Conservation (phyloP, 2,113 vertebrate species). For the Oncorhynchus nerka region DNA sequence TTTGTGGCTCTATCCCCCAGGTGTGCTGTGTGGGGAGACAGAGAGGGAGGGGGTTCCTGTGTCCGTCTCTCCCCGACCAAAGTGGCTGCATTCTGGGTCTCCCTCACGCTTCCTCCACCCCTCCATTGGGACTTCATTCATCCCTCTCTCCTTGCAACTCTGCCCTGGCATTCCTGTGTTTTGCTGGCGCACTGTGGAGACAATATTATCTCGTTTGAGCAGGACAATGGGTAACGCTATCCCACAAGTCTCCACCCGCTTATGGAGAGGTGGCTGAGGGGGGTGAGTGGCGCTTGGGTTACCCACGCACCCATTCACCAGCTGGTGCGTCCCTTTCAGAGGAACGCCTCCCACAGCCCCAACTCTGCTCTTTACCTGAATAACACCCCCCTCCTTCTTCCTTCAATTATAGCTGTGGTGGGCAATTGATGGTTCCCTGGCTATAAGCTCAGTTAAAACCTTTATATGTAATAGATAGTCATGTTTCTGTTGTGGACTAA, state of each 20-base stretch:
- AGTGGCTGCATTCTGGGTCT: not conserved
- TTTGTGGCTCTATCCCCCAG: constrained; percentile 18
- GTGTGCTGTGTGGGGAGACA: constrained; percentile 1
- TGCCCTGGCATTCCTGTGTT: constrained; percentile 9
- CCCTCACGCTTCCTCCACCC: not conserved
- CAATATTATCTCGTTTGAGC: constrained; percentile 3
- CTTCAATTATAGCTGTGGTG: no score
- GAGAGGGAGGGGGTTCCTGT: not conserved
- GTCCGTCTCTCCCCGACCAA: not conserved
- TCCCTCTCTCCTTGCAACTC: not conserved
- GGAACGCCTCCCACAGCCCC: not conserved
- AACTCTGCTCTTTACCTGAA: no score
- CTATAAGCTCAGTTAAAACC: no score
- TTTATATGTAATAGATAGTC: no score
- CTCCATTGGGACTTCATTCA: constrained; percentile 6
- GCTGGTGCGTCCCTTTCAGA: not conserved
- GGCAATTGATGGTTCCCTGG: no score
- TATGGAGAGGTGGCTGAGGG: not conserved
- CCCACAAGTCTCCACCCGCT: not conserved
- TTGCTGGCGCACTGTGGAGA: not conserved
- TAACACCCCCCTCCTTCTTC: no score
- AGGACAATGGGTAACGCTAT: not conserved
- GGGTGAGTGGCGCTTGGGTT: constrained; percentile 4
- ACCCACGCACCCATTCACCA: constrained; percentile 9
- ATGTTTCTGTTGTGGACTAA: no score